Conservation (phyloP, 2,113 vertebrate species). For the Triplophysa tibetana region DNA sequence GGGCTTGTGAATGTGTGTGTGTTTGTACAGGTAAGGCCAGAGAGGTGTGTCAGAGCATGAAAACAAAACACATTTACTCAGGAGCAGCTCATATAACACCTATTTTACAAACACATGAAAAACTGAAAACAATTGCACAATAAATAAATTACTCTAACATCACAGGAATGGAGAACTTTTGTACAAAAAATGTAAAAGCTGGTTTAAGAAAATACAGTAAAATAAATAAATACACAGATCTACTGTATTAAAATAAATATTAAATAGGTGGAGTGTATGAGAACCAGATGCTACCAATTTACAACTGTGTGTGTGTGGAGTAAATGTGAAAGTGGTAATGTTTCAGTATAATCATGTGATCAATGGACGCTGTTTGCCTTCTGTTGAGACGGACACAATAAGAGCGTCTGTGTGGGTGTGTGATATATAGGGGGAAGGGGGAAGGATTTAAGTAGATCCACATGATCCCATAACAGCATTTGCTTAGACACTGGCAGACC, state of each 20-base stretch:
- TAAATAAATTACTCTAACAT: background rate
- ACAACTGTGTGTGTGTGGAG: background rate
- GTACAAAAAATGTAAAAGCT: background rate
- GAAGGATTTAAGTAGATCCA: constrained; percentile 22
- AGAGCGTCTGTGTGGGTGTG: background rate
- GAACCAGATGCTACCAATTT: background rate
- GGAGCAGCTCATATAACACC: background rate
- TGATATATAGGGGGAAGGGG: constrained; percentile 5
- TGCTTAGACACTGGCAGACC: background rate
- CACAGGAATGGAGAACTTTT: background rate
- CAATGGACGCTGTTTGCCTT: background rate
- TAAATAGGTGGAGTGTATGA: background rate
- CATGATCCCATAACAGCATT: constrained; percentile 23
- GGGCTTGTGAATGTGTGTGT: background rate
- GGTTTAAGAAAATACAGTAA: background rate
- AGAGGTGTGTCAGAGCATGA: background rate
- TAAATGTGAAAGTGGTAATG: background rate
- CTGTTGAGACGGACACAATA: background rate
- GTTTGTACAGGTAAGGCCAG: constrained; percentile 11
- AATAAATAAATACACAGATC: constrained; percentile 15
- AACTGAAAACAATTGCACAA: background rate
- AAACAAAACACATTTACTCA: background rate
- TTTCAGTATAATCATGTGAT: constrained; percentile 5
- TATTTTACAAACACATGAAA: background rate
- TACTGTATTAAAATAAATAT: constrained; percentile 8